Evolutionary conservation across 1,140 invertebrate genomes (phyloP), one percentile per base, ranked within the genome.

Genomic region (Bombus pyrosoma): DNA sequence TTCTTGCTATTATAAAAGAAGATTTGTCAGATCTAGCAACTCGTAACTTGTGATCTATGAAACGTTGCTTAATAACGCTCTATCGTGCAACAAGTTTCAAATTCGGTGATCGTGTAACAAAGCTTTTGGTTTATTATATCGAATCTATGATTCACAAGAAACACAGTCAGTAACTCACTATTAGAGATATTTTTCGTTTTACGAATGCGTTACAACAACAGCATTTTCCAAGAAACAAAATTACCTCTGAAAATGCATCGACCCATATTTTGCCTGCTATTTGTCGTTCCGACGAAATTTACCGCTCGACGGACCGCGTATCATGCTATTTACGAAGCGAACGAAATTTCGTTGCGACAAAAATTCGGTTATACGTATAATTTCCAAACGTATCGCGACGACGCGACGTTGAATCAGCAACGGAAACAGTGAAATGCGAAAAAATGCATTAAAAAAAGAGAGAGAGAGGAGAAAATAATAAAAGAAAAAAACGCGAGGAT

Each of bases 341-440:
- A 28, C 32, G 64, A 47, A 79, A 79, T 68, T 53, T 79, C 77
- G 78, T n/a, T 69, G 37, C 37, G 47, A 28, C 53, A 71, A 80
- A 79, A 79, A 80, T 80, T 69, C 25, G 32, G 34, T 80, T 80
- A 80, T 53, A 53, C 64, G 78, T 32, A 37, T 78, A 69, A 80
- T 80, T 69, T 68, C 41, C 32, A 47, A n/a, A 32, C 32, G 64
- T 47, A 32, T 68, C 41, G 41, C 77, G 62, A 5, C 32, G 77
- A 34, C 47, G 18, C 18, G 47, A n/a, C 41, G 64, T 28, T 12
- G 62, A 53, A 47, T 80, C 78, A 13, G 10, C 41, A 25, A 4
- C 62, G 43, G 32, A 28, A 57, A 72, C 76, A 76, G 53, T 34
- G 76, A 72, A 59, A 80, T 22, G 76, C 53, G 10, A 22, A 78